Evolutionary conservation across 2,888 invertebrate genomes (phyloP).

Genomic region (Polyploca ridens): DNA sequence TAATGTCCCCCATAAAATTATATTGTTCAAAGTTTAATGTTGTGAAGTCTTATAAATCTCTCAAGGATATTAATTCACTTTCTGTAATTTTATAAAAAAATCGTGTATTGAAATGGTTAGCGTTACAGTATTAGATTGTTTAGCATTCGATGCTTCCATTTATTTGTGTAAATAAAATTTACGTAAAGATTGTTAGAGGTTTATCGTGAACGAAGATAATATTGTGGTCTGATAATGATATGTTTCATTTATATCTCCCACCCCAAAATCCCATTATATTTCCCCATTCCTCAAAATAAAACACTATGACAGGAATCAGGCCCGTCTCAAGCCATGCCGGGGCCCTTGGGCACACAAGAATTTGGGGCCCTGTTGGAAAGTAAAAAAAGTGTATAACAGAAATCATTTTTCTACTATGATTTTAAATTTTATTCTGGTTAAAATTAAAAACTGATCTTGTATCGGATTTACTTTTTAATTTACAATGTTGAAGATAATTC

Average conservation of each 20-base stretch:
- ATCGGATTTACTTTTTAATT: too few relatives aligned
- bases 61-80: conserved; percentile 11
- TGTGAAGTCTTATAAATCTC: conserved; percentile 15
- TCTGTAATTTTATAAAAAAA: conserved; percentile 12
- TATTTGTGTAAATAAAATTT: conserved; percentile 79
- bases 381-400: too few relatives aligned
- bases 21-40: conserved; percentile 16
- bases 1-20: background rate
- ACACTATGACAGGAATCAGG: too few relatives aligned
- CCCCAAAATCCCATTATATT: conserved; percentile 1
- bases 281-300: too few relatives aligned
- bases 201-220: conserved; percentile 69
- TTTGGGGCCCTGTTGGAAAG: too few relatives aligned
- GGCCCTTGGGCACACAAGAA: too few relatives aligned
- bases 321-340: too few relatives aligned
- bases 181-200: conserved; percentile 71
- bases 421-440: too few relatives aligned
- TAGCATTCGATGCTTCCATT: conserved; percentile 77
- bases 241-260: conserved; percentile 48
- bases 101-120: conserved; percentile 37
- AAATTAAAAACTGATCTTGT: too few relatives aligned
- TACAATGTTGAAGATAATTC: too few relatives aligned
- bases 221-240: conserved; percentile 70
- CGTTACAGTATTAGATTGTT: conserved; percentile 70
- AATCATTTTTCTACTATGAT: too few relatives aligned